phyloP scores from a whole-genome alignment of 2,113 vertebrate species.

The Cyanocitta stelleri region DNA sequence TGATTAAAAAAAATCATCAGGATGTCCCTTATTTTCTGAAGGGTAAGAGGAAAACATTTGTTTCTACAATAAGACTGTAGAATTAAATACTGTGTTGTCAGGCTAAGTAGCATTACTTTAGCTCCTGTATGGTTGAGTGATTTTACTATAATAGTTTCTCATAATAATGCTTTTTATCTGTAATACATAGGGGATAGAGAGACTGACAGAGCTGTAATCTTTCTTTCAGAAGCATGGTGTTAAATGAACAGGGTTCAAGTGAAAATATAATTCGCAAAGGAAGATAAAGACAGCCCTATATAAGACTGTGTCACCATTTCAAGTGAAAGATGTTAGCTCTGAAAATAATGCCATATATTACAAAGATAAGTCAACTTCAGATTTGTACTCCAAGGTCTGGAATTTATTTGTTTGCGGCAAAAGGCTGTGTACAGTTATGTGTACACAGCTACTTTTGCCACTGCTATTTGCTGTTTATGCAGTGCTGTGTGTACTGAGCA shows the following conservation, averaged over 20 bases:
- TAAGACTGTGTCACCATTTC: background rate
- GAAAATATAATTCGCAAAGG: background rate
- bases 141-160: conserved; percentile 30
- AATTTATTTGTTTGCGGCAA: background rate
- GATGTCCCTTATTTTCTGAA: background rate
- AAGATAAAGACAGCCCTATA: background rate
- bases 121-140: background rate
- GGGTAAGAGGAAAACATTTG: background rate
- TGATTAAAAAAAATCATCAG: background rate
- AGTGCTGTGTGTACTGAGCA: background rate
- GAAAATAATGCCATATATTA: background rate
- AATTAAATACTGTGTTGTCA: conserved; percentile 21
- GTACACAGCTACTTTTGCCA: background rate
- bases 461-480: background rate
- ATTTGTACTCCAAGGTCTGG: background rate
- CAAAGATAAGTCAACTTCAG: background rate
- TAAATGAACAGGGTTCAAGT: background rate
- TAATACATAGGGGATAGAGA: background rate
- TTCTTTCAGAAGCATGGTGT: background rate
- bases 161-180: conserved; percentile 40
- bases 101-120: background rate
- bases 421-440: background rate
- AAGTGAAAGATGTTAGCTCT: background rate
- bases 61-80: background rate
- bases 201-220: conserved; percentile 41